Evolutionary conservation across 2,797 vertebrate species (phyloP).

Genomic region (Halcyon leucocephala): DNA sequence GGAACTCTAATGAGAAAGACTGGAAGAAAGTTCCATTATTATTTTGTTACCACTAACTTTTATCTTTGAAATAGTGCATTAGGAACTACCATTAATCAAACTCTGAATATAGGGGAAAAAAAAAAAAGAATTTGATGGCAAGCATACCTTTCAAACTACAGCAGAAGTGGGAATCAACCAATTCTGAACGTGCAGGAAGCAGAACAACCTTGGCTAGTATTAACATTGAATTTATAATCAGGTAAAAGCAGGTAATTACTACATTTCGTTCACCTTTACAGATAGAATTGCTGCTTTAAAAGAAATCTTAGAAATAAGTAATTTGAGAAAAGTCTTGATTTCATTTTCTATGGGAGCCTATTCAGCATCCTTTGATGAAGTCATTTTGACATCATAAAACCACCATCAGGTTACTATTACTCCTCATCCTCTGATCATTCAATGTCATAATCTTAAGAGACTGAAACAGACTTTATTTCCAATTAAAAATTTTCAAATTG

Average conservation of each 20-base stretch:
- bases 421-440: not conserved
- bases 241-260: not conserved
- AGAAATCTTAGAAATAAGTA: not conserved
- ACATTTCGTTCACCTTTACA: not conserved
- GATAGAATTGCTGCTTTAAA: not conserved
- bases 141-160: not conserved
- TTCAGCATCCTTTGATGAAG: not conserved
- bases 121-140: not conserved
- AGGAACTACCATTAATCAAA: not conserved
- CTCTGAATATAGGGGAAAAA: not conserved
- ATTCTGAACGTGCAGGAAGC: not conserved
- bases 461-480: not conserved
- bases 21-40: constrained; percentile 69
- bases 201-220: not conserved
- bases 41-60: not conserved
- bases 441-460: not conserved
- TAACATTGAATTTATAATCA: not conserved
- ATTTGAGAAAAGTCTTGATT: not conserved
- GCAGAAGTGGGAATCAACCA: not conserved
- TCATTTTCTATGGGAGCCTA: not conserved
- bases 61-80: not conserved
- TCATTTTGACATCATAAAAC: not conserved
- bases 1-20: constrained; percentile 98
- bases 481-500: not conserved
- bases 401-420: not conserved